These are phyloP conservation scores for Sebastes kiyomatsui DNA, from an alignment of 2,797 vertebrate genomes.

Conservation along the genomic window DNA sequence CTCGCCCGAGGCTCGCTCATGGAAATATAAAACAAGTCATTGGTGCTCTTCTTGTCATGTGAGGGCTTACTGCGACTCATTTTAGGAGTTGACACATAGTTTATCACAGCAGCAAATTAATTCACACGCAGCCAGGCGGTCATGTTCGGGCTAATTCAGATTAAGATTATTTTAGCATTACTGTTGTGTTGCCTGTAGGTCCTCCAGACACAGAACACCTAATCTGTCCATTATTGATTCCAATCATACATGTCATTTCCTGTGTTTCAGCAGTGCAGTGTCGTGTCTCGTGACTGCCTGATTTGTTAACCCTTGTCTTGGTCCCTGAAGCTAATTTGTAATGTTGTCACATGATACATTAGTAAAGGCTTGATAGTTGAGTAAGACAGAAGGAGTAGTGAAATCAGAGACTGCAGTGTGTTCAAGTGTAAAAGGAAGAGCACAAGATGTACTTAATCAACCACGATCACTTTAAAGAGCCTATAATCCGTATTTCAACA, in stretches of 20 bases:
- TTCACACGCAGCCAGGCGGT: not conserved
- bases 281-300: slow-evolving; percentile 18
- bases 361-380: not conserved
- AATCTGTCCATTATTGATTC: slow-evolving; percentile 3
- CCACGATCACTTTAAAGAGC: not conserved
- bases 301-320: slow-evolving; percentile 11
- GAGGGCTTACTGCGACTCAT: not conserved
- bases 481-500: not conserved
- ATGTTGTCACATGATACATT: not conserved
- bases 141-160: not conserved
- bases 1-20: not conserved
- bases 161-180: not conserved
- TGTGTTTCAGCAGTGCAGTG: not conserved
- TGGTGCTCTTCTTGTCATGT: slow-evolving; percentile 1
- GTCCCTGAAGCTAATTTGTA: not conserved
- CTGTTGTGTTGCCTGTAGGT: not conserved
- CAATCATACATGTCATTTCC: slow-evolving; percentile 18
- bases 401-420: not conserved
- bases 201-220: not conserved
- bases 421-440: not conserved
- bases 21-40: not conserved
- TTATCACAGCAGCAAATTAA: not conserved
- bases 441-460: not conserved
- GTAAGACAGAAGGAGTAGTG: not conserved
- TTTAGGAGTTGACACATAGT: not conserved